Evolutionary conservation across 2,888 invertebrate species (phyloP), one percentile per base, ranked within the genome.

Genomic region (Ormyrus thymus): DNA sequence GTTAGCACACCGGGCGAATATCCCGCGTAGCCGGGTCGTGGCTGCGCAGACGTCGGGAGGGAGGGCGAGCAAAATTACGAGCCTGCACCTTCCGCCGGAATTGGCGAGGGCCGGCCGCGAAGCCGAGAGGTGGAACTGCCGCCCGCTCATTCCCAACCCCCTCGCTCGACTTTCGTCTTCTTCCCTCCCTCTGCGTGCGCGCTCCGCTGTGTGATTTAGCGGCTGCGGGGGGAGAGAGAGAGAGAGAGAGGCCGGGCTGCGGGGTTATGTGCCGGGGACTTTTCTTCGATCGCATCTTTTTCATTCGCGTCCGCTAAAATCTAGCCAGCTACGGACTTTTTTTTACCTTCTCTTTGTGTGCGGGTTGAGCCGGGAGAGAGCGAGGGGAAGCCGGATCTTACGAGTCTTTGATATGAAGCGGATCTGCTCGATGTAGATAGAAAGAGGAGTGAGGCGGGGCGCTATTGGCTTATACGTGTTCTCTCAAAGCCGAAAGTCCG

Each of bases 281-380:
- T 79, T 76, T 56, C 71, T 76, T 72, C 76, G 79, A 79, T 79
- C 79, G 79, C 66, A 76, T 79, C 75, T 80, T 73, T 80, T 76
- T 80, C 80, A 80, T 80, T 76, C 76, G 80, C 68, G 61, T 59
- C 78, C 72, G 80, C 76, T 76, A 81, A 84, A 84, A 83, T 85
- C 85, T 82, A 82, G 83, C 82, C 62, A 75, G 73, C 79, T 80
- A 82, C 80, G 77, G 83, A 79, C 81, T 82, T 85, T 78, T 66
- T 71, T 71, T 48, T 64, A 58, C 64, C 72, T 74, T 51, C 11
- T 10, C 64, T 65, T 58, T 68, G 68, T 55, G 73, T 61, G 72
- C 73, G 78, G 55, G 70, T 66, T 43, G 13, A 74, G 46, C 45
- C 53, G 70, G 65, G 76, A 64, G 29, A 61, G 66, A 55, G 53